Evolutionary conservation across 2,888 invertebrate species (phyloP), one percentile per base, ranked within the genome.

Genomic region (Serrognathus titanus): DNA sequence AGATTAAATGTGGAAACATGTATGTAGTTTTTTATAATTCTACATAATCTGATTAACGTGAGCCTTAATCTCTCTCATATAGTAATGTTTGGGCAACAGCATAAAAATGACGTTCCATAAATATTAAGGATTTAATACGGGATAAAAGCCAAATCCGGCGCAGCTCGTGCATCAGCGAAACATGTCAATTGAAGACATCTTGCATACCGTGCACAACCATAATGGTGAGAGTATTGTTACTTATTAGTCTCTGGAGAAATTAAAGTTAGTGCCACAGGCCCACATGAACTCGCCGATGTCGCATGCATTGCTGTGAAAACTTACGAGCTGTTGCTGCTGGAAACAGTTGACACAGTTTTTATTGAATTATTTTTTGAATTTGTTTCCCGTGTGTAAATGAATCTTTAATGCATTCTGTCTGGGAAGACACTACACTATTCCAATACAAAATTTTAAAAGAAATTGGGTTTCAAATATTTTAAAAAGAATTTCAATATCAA

Each of bases 171-270:
- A 51, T 55, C 48, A 58, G 36, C 43, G 54, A 20, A 55, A 55
- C 55, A 52, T 58, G 55, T 48, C 55, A 58, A 58, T 58, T 55
- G 52, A 12, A 47, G 38, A 40, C 51, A 52, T 53, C 58, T 58
- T 58, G 53, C 60, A 53, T 58, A 54, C 52, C 36, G 37, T 20
- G 36, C 52, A n/a, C 54, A 49, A 49, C 57, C 55, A 59, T 66
- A 65, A 68, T 63, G 65, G 64, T 65, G 65, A 67, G 66, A 63
- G 61, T 63, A 63, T 64, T 64, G 66, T 69, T 67, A 67, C 65
- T 67, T 68, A 67, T 68, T 63, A 66, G 62, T 65, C 69, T 66
- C 69, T 62, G 57, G 69, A 69, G 69, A 69, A 69, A 69, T 69
- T 69, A 69, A 62, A 61, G 58, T 57, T 66, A 68, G 66, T 65